These are phyloP conservation scores for Hemicentrotus pulcherrimus DNA, from an alignment of 35 echinoderm and acorn worm species.

Conservation along the genomic window DNA sequence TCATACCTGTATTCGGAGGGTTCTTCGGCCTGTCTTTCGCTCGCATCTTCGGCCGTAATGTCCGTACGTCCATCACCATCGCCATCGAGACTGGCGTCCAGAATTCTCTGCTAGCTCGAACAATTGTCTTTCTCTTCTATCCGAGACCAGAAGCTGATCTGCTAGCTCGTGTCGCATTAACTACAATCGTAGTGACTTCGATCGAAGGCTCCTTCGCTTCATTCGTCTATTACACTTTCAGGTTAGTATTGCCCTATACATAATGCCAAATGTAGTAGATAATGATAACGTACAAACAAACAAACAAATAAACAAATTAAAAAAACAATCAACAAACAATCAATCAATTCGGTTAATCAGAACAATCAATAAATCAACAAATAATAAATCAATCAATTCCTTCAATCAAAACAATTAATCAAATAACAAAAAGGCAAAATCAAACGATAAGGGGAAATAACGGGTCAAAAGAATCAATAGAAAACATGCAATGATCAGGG, in stretches of 20 bases:
- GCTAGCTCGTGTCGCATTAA: constrained; percentile 53
- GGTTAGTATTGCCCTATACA: neutral
- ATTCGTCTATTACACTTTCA: constrained; percentile 2
- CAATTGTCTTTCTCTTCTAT: constrained; percentile 61
- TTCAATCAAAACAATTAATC: no score
- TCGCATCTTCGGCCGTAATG: constrained; percentile 54
- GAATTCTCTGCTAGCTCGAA: constrained; percentile 66
- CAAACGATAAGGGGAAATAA: no score
- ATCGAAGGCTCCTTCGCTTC: constrained; percentile 48
- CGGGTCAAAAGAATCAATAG: no score
- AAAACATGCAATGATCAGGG: no score
- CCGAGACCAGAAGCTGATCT: constrained; percentile 80
- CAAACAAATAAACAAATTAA: neutral
- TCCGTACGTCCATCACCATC: constrained; percentile 58
- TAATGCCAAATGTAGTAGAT: no score
- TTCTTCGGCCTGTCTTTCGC: constrained; percentile 60
- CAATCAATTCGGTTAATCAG: neutral
- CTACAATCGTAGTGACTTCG: constrained; percentile 52
- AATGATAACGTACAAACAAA: neutral
- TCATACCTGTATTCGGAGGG: constrained; percentile 54
- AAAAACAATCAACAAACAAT: no score
- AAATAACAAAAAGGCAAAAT: no score
- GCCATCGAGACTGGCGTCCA: constrained; percentile 76
- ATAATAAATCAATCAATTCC: no score
- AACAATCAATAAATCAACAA: no score